Evolutionary conservation across 2,888 invertebrate genomes (phyloP), one percentile per base, ranked within the genome.

Genomic region (Troides aeacus): DNA sequence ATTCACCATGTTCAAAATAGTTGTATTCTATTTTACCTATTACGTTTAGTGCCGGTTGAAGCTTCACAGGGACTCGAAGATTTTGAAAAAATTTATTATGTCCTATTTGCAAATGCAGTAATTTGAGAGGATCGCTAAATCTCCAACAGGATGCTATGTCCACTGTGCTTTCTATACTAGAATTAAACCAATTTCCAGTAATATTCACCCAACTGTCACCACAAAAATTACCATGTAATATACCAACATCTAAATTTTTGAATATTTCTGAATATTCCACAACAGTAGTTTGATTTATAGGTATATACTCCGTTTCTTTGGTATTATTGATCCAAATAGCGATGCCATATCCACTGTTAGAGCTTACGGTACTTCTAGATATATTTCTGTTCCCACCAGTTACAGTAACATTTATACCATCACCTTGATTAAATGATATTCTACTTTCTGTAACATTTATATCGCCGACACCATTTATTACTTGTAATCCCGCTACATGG

Each of bases 321-420:
- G 97, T 97, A 78, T 97, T 95, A 83, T 99, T 99, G 69, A 98
- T 88, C 97, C 98, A 98, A 12, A 98, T 94, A 0, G 98, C 96
- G 30, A 98, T 86, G 2, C 99, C 99, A 78, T 97, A 96, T 12
- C 98, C 97, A 74, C 94, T 94, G 86, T 99, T 99, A 0, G 97
- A 96, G 65, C 96, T 96, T 36, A 99, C 90, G 39, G 95, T 95
- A 61, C 97, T 96, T 76, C 95, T 94, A 17, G 99, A 99, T 72
- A 99, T 94, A 80, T 99, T 98, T 73, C 98, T 94, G 77, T 96
- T 96, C 0, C 99, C 99, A 0, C 99, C 99, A 4, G 97, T 96
- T 72, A 97, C 97, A 0, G 99, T 98, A 17, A 99, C 96, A 84
- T 99, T 99, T 15, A 99, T 94, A 0, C 99, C 99, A 80, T 98